These are phyloP conservation scores for Ichneumoninae sp. DNA, from an alignment of 2,888 invertebrate species.

Conservation along the genomic window DNA sequence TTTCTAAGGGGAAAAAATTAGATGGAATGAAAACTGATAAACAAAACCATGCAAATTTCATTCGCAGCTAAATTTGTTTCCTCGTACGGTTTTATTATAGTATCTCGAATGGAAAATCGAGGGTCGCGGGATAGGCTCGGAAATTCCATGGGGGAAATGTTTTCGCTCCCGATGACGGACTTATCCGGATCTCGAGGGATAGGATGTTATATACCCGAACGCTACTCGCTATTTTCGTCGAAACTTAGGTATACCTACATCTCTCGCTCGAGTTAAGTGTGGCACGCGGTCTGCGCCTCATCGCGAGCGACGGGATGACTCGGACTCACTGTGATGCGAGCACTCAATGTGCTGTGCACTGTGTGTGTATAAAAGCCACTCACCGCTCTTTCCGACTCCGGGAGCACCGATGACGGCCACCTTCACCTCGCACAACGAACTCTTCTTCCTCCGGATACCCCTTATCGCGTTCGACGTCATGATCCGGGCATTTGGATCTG, in stretches of 20 bases:
- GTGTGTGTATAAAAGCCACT: constrained; percentile 80
- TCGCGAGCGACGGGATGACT: constrained; percentile 41
- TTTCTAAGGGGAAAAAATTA: neutral
- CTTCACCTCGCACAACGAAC: constrained; percentile 95
- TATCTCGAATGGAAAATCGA: constrained; percentile 2
- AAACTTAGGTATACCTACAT: constrained; percentile 51
- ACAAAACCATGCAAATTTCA: neutral
- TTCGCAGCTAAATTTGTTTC: neutral
- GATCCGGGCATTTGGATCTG: constrained; percentile 75
- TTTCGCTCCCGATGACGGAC: constrained; percentile 49
- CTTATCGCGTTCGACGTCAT: constrained; percentile 88
- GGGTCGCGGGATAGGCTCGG: neutral
- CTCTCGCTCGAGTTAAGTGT: constrained; percentile 41
- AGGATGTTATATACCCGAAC: constrained; percentile 42
- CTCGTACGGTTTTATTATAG: neutral
- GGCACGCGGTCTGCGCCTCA: constrained; percentile 42
- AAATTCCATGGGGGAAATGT: constrained; percentile 28
- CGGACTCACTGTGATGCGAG: constrained; percentile 26
- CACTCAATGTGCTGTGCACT: constrained; percentile 41
- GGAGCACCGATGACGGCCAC: constrained; percentile 95
- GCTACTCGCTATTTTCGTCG: constrained; percentile 64
- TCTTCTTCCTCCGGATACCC: constrained; percentile 95
- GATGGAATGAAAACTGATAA: neutral
- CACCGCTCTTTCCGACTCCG: constrained; percentile 97
- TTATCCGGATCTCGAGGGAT: constrained; percentile 54